phyloP scores from a whole-genome alignment of 1,140 invertebrate genomes.

The Drosophila sproati region DNA sequence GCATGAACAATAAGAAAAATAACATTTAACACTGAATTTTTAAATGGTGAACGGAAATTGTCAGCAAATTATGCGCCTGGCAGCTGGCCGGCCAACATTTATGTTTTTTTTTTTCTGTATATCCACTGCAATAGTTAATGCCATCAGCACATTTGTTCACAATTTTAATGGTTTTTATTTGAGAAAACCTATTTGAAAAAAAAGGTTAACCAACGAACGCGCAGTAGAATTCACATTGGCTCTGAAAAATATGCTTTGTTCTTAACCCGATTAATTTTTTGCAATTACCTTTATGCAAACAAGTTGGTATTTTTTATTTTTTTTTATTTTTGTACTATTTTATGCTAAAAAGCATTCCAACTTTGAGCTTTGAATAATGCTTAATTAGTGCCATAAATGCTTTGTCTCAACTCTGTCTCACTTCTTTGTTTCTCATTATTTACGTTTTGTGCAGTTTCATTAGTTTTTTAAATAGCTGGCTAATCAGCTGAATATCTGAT shows the following conservation, averaged over 20 bases:
- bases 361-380: slow-evolving; percentile 50
- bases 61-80: slow-evolving; percentile 63
- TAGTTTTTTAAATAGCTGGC: slow-evolving; percentile 38
- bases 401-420: background rate
- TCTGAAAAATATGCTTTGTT: slow-evolving; percentile 73
- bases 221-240: slow-evolving; percentile 13
- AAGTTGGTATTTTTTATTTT: slow-evolving; percentile 36
- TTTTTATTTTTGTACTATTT: slow-evolving; percentile 17
- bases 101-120: slow-evolving; percentile 14
- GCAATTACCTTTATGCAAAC: slow-evolving; percentile 67
- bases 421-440: background rate
- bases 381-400: slow-evolving; percentile 14
- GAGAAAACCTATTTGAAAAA: slow-evolving; percentile 21
- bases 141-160: slow-evolving; percentile 23
- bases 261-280: slow-evolving; percentile 66
- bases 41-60: slow-evolving; percentile 58
- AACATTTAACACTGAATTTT: background rate
- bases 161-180: slow-evolving; percentile 55
- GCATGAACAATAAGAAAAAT: slow-evolving; percentile 3
- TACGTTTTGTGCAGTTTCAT: slow-evolving; percentile 9
- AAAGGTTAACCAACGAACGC: slow-evolving; percentile 12
- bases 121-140: slow-evolving; percentile 62
- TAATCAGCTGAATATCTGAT: slow-evolving; percentile 27
- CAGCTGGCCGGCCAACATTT: slow-evolving; percentile 28
- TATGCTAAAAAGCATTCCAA: slow-evolving; percentile 63